Conservation (phyloP, 2,797 vertebrate genomes). For the Coluber constrictor region DNA sequence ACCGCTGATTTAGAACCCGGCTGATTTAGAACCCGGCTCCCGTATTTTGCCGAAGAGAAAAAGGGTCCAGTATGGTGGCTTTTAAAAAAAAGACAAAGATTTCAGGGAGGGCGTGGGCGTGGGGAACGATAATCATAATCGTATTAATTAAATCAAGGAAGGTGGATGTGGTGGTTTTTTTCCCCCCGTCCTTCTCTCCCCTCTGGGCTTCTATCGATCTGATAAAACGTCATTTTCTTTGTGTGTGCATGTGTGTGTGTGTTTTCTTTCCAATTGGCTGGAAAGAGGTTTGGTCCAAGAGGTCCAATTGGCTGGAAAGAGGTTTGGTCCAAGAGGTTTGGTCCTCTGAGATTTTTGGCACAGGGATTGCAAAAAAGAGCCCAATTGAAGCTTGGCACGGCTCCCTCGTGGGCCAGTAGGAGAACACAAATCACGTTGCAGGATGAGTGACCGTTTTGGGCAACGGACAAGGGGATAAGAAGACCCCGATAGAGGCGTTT, state of each 20-base stretch:
- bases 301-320: not conserved
- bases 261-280: not conserved
- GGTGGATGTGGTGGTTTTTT: not conserved
- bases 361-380: not conserved
- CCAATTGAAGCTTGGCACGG: not conserved
- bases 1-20: slow-evolving; percentile 51
- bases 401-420: not conserved
- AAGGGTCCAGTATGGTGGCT: not conserved
- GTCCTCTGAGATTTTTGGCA: not conserved
- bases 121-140: not conserved
- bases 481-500: not conserved
- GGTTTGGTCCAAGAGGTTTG: accelerated
- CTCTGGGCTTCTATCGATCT: slow-evolving; percentile 23
- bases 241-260: too few relatives aligned
- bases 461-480: not conserved
- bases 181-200: not conserved
- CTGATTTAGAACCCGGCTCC: slow-evolving; percentile 55
- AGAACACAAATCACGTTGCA: not conserved
- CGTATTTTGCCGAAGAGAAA: not conserved
- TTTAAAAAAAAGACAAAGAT: too few relatives aligned
- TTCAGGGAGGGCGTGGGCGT: not conserved
- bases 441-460: not conserved
- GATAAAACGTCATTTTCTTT: slow-evolving; percentile 35
- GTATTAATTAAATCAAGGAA: slow-evolving; percentile 36
- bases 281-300: not conserved